phyloP scores from a whole-genome alignment of 2,797 vertebrate species.

The Thamnophis elegans region DNA sequence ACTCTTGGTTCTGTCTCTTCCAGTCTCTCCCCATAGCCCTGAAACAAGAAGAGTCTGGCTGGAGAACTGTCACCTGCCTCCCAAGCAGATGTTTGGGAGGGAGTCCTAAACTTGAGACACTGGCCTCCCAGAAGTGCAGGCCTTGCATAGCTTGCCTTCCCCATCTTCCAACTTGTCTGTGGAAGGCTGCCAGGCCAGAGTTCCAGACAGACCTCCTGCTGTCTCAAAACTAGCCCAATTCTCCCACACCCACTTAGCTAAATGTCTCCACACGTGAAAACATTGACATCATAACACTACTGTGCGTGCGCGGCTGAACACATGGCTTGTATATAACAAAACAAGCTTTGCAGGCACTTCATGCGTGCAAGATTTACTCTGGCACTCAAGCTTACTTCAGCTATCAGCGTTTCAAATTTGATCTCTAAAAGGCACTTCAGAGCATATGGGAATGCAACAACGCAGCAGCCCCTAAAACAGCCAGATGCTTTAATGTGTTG shows the following conservation, averaged over 20 bases:
- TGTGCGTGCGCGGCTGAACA: slow-evolving; percentile 3
- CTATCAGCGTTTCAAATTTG: not conserved
- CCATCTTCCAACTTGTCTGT: slow-evolving; percentile 11
- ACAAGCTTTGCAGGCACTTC: not conserved
- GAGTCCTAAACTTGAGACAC: slow-evolving; percentile 16
- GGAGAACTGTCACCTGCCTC: slow-evolving; percentile 24
- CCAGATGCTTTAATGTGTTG: not conserved
- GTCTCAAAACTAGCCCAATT: slow-evolving; percentile 9
- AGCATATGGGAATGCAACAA: not conserved
- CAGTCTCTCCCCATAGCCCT: not conserved
- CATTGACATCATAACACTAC: slow-evolving; percentile 3
- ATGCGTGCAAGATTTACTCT: not conserved
- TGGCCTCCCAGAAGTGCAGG: slow-evolving; percentile 11
- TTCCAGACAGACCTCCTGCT: slow-evolving; percentile 30
- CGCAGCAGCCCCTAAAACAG: not conserved
- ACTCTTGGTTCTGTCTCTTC: not conserved
- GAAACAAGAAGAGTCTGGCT: slow-evolving; percentile 17
- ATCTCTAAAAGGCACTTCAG: not conserved
- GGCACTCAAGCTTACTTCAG: not conserved
- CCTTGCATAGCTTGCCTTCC: not conserved
- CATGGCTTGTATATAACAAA: not conserved
- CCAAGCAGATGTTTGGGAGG: slow-evolving; percentile 31
- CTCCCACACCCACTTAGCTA: slow-evolving; percentile 20
- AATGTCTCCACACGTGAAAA: slow-evolving; percentile 21
- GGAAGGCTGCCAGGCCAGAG: slow-evolving; percentile 16